Percentiles rank a stretch among this genome's conserved stretches.
These are phyloP conservation scores for Cottus gobio DNA, from an alignment of 2,113 vertebrate genomes.

Conservation along the genomic window DNA sequence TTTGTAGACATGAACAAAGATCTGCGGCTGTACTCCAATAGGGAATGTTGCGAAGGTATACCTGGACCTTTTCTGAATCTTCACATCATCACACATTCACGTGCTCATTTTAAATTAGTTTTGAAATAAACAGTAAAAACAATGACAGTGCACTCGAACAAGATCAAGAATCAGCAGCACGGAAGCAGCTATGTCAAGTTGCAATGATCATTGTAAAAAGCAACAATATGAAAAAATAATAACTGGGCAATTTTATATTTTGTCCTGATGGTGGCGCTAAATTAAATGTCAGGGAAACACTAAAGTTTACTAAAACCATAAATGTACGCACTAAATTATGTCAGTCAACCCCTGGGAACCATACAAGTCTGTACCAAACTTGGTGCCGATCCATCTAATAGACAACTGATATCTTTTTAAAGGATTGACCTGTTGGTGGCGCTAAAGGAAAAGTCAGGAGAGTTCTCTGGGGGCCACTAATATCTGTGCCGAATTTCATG, in stretches of 20 bases:
- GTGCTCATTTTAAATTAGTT: background rate
- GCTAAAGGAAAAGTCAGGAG: background rate
- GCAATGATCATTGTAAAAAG: background rate
- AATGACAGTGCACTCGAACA: too few species aligned
- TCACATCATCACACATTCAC: background rate
- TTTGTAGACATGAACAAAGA: slow-evolving; percentile 9
- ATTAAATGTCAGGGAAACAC: background rate
- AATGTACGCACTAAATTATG: background rate
- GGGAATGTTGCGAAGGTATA: background rate
- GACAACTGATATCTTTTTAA: background rate
- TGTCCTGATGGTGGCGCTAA: background rate
- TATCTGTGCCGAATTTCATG: background rate
- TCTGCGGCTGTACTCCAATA: background rate
- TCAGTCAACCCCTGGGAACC: background rate
- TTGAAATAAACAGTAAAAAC: background rate
- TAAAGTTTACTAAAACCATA: background rate
- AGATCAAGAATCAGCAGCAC: background rate
- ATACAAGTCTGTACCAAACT: background rate
- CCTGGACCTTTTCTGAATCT: background rate
- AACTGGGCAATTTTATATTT: background rate
- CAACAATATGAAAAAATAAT: background rate
- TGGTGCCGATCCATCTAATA: background rate
- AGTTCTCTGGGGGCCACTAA: background rate
- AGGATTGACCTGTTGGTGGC: background rate
- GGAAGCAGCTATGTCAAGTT: background rate